These are phyloP conservation scores for Sclerodermus sp. DNA, from an alignment of 2,888 invertebrate genomes.

Conservation along the genomic window DNA sequence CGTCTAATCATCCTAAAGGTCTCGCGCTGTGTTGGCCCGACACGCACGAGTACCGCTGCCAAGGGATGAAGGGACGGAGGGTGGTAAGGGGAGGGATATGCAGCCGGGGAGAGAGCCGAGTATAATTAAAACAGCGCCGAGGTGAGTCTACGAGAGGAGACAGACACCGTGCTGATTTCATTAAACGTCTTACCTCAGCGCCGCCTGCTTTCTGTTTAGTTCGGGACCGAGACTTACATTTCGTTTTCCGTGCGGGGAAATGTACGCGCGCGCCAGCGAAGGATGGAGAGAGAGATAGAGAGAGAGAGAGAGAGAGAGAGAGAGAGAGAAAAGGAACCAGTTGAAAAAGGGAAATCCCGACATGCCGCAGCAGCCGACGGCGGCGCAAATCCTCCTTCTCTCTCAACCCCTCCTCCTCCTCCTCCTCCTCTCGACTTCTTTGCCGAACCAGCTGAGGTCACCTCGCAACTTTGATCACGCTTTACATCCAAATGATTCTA, in stretches of 20 bases:
- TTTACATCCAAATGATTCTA: no score
- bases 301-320: background rate
- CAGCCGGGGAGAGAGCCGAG: constrained; percentile 21
- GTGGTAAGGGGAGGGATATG: constrained; percentile 6
- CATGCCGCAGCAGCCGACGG: no score
- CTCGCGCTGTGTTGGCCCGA: constrained; percentile 25
- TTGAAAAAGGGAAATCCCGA: no score
- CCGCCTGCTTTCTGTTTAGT: constrained; percentile 22
- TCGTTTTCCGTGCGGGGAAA: constrained; percentile 19
- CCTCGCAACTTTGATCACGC: no score
- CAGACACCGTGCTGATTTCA: constrained; percentile 3
- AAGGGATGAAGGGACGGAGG: constrained; percentile 13
- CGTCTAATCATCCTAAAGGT: constrained; percentile 46
- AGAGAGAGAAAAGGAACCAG: constrained; percentile 6
- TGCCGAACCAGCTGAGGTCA: no score
- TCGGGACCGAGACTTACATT: constrained; percentile 20
- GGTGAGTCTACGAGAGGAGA: constrained; percentile 9
- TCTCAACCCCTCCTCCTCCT: no score
- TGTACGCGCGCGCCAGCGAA: no score
- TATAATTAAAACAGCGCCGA: constrained; percentile 38
- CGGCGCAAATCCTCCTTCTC: no score
- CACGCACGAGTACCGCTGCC: constrained; percentile 17
- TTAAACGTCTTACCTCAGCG: constrained; percentile 39
- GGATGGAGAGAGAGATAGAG: no score
- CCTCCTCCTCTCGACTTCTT: no score